phyloP scores from a whole-genome alignment of 2,113 vertebrate genomes.

The Xenotilapia leptura region DNA sequence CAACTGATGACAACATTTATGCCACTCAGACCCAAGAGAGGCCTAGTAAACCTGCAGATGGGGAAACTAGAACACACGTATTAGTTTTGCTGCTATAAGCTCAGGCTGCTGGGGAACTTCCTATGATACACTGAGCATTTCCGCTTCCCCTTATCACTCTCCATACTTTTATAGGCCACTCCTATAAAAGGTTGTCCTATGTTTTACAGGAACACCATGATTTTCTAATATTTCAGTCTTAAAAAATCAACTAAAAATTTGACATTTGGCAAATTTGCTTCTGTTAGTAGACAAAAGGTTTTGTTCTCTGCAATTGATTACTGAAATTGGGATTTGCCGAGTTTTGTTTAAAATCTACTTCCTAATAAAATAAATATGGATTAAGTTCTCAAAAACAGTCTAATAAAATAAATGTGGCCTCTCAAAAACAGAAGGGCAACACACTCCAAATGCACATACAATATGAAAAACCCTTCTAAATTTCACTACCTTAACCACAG shows the following conservation, averaged over 20 bases:
- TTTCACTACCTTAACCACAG: slow-evolving; percentile 15
- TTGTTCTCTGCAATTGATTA: not conserved
- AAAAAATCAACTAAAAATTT: not conserved
- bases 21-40: not conserved
- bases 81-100: not conserved
- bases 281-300: not conserved
- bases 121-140: not conserved
- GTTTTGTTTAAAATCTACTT: slow-evolving; percentile 5
- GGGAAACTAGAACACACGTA: not conserved
- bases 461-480: not conserved
- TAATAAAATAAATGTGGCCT: slow-evolving; percentile 1
- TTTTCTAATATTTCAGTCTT: not conserved
- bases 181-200: not conserved
- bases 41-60: not conserved
- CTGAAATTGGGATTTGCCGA: not conserved
- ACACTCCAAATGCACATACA: slow-evolving; percentile 5
- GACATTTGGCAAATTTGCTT: not conserved
- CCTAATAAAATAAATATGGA: slow-evolving; percentile 28
- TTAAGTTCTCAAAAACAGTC: slow-evolving; percentile 10
- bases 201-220: not conserved
- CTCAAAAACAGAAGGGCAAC: not conserved
- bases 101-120: not conserved
- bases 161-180: not conserved
- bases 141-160: not conserved
- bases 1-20: not conserved